phyloP scores from a whole-genome alignment of 1,140 invertebrate genomes.

The Ridgeia piscesae region DNA sequence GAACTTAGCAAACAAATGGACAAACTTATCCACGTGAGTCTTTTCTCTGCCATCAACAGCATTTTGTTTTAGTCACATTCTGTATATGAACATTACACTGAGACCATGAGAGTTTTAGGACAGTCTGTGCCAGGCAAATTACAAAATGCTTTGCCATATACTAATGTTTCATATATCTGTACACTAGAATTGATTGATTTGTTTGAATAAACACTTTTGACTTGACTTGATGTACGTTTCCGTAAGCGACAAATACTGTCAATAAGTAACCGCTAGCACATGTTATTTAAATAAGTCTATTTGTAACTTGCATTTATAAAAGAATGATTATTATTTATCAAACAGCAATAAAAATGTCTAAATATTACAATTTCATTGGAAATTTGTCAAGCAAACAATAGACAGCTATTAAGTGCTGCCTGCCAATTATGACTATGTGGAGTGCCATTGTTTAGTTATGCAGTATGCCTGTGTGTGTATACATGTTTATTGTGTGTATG shows the following conservation, averaged over 20 bases:
- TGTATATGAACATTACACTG: neutral
- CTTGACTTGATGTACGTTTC: neutral
- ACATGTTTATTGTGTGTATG: no score
- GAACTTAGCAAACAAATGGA: constrained; percentile 63
- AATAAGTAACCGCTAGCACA: neutral
- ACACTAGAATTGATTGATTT: no score
- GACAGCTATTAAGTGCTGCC: no score
- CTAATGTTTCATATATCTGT: no score
- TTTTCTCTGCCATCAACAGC: neutral
- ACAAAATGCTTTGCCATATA: neutral
- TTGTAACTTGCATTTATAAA: no score
- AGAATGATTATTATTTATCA: no score
- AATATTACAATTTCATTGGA: no score
- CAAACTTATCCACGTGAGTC: constrained; percentile 49
- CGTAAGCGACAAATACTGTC: neutral
- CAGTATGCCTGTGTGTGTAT: neutral
- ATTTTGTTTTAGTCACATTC: neutral
- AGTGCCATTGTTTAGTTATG: neutral
- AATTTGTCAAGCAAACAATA: no score
- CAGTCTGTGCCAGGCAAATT: neutral
- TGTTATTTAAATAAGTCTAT: no score
- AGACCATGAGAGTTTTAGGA: neutral
- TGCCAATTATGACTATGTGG: neutral
- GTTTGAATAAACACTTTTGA: no score
- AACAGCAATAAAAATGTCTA: no score